Base-by-base conservation (phyloP, 2,888 invertebrate species). In the Synergus laeviventris region DNA sequence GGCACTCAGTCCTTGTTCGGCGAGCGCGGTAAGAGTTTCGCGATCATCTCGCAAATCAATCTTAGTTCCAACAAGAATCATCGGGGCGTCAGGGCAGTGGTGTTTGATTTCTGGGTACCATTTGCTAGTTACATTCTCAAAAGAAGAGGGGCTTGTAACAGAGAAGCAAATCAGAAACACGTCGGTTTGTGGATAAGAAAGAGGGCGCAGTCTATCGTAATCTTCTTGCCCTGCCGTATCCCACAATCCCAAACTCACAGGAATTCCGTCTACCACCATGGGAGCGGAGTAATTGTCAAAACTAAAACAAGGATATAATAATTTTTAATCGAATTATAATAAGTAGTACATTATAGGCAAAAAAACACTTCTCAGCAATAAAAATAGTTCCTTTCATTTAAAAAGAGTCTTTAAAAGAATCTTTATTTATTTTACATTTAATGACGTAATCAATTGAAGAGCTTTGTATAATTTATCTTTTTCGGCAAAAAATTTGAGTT, bases 81-180 rank as follows among this genome's bases (percentile, higher is more conserved):
- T 98, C 80, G 99, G 99, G 83, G 99, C 98, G 93, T 99, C 99
- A 81, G 99, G 99, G 93, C 99, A 99, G 91, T 99, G 99, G 92
- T 99, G 99, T 92, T 99, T 98, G 87, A 99, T 98, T 94, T 99
- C 99, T 84, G 99, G 99, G 92, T 98, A 98, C 99, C 99, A 99
- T 93, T 99, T 99, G 84, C 98, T 98, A 89, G 97, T 97, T 82
- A 99, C 98, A 94, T 99, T 99, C 93, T 99, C 99, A 93, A 98
- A 99, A 73, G 99, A 99, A 74, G 99, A 98, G 82, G 99, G 99
- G 91, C 98, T 98, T 86, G 99, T 98, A 85, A 99, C 98, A 92
- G 98, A 98, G 93, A 98, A 99, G 93, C 99, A 99, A 92, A 99
- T 98, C 88, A 99, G 95, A 93, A 99, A 99, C 83, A 99, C 99